phyloP scores from a whole-genome alignment of 2,113 vertebrate species.

The Scomber japonicus region DNA sequence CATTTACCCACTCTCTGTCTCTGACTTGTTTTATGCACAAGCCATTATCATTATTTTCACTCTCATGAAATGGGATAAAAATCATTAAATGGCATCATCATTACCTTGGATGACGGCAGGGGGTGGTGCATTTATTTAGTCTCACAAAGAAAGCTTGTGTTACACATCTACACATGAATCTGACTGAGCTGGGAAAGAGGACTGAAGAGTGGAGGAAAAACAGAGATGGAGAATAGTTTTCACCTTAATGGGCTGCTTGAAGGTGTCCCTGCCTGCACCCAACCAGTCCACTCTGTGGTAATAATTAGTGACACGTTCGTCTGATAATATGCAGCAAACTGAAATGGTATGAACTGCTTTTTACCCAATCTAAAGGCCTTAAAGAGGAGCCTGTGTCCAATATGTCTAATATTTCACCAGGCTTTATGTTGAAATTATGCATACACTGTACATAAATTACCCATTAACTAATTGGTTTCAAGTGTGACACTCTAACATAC shows the following conservation, averaged over 20 bases:
- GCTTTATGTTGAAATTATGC: too few relatives aligned
- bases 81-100: conserved; percentile 45
- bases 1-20: conserved; percentile 8
- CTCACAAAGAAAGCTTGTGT: conserved; percentile 57
- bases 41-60: conserved; percentile 44
- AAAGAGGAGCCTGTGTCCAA: too few relatives aligned
- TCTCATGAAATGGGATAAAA: conserved; percentile 51
- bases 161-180: conserved; percentile 33
- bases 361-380: too few relatives aligned
- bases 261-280: conserved; percentile 54
- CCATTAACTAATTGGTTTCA: too few relatives aligned
- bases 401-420: too few relatives aligned
- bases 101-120: conserved; percentile 23
- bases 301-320: too few relatives aligned
- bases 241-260: conserved; percentile 73
- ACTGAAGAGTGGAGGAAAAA: conserved; percentile 42
- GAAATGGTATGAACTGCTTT: too few relatives aligned
- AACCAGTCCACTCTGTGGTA: too few relatives aligned
- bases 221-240: conserved; percentile 56
- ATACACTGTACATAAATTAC: too few relatives aligned
- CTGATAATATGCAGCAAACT: too few relatives aligned
- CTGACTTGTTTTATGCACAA: conserved; percentile 9
- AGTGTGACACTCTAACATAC: too few relatives aligned
- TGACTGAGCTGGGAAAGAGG: conserved; percentile 40
- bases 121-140: conserved; percentile 52